These are phyloP conservation scores for Elephantulus edwardii DNA, from an alignment of 2,113 vertebrate genomes.

Conservation along the genomic window DNA sequence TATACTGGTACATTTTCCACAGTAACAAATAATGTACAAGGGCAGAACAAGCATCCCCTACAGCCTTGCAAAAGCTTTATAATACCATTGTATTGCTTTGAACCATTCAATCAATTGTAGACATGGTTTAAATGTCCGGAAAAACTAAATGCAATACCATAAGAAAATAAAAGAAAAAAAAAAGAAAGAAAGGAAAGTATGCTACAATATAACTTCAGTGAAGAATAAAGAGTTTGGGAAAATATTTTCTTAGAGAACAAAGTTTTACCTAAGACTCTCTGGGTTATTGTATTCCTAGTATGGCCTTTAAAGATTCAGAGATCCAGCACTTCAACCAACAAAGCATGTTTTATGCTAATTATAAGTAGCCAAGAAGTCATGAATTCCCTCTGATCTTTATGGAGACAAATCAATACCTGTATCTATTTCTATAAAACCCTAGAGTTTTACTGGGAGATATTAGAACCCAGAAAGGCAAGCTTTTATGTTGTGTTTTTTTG, in stretches of 20 bases:
- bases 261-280: background rate
- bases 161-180: background rate
- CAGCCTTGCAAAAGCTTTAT: constrained; percentile 69
- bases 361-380: constrained; percentile 64
- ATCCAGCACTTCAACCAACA: constrained; percentile 26
- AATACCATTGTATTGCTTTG: constrained; percentile 70
- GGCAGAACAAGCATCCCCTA: constrained; percentile 66
- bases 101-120: constrained; percentile 69
- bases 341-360: constrained; percentile 71
- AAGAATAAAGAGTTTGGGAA: constrained; percentile 24
- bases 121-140: constrained; percentile 71
- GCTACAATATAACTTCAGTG: constrained; percentile 13
- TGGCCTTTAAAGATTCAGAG: constrained; percentile 49
- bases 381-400: constrained; percentile 74
- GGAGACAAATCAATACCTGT: constrained; percentile 74
- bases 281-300: constrained; percentile 42
- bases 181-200: constrained; percentile 28
- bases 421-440: constrained; percentile 74
- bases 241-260: constrained; percentile 25
- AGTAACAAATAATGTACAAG: constrained; percentile 63
- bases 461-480: constrained; percentile 66
- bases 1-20: constrained; percentile 65
- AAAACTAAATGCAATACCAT: constrained; percentile 39
- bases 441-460: constrained; percentile 70
- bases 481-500: constrained; percentile 76